Conservation (phyloP, 2,888 invertebrate genomes). For the Cephus nigrinus region DNA sequence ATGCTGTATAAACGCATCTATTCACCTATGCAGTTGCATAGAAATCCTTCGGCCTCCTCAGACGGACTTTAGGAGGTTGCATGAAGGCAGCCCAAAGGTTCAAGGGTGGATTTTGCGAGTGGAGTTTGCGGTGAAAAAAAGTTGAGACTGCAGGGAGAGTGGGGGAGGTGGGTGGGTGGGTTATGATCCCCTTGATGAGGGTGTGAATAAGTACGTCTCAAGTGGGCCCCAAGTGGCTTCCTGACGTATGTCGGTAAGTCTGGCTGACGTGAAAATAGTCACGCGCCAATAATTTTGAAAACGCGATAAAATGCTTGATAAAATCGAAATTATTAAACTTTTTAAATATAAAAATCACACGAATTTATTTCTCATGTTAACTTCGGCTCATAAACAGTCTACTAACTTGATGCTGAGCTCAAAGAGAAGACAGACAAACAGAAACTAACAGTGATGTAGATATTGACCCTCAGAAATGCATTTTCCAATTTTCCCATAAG, state of each 20-base stretch:
- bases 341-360: background rate
- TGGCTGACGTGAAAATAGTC: background rate
- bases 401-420: background rate
- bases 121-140: slow-evolving; percentile 20
- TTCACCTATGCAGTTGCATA: background rate
- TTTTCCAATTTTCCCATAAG: background rate
- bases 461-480: background rate
- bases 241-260: background rate
- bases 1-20: background rate
- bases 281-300: slow-evolving; percentile 35
- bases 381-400: background rate
- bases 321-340: background rate
- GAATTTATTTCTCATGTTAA: background rate
- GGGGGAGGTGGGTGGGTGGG: slow-evolving; percentile 20
- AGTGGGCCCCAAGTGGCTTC: slow-evolving; percentile 30
- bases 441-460: background rate
- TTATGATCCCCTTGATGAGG: slow-evolving; percentile 48
- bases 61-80: slow-evolving; percentile 27
- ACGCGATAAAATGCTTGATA: background rate
- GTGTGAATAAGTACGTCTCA: slow-evolving; percentile 60
- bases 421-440: background rate
- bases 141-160: slow-evolving; percentile 23
- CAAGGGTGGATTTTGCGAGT: background rate
- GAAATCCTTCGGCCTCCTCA: slow-evolving; percentile 25
- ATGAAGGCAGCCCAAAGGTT: slow-evolving; percentile 2